A percentile compares a stretch with the other conserved stretches of the same genome.
Conservation (phyloP, 2,797 vertebrate genomes). For the Danio kyathit region DNA sequence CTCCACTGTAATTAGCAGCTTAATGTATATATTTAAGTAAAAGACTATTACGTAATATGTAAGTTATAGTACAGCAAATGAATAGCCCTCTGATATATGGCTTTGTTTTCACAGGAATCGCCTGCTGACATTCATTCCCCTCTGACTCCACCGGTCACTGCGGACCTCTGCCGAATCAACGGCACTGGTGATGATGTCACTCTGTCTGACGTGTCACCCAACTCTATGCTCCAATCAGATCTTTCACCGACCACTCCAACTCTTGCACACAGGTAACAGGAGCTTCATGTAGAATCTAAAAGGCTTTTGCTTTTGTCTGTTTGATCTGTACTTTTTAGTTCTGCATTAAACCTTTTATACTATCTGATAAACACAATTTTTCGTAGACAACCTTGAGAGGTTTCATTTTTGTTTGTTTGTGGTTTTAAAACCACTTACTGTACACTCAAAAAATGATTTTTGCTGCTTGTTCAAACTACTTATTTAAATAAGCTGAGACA, state of each 20-base stretch:
- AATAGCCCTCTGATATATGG: background rate
- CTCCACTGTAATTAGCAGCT: background rate
- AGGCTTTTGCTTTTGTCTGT: background rate
- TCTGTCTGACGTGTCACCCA: constrained; percentile 88
- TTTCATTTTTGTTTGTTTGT: too few species aligned
- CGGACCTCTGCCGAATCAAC: constrained; percentile 89
- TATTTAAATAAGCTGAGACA: too few species aligned
- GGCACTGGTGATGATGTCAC: constrained; percentile 90
- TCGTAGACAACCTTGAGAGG: too few species aligned
- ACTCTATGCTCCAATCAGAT: constrained; percentile 89
- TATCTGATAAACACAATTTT: too few species aligned
- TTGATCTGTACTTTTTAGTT: background rate
- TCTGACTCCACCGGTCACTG: constrained; percentile 83
- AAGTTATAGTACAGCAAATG: background rate
- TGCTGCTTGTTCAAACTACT: too few species aligned
- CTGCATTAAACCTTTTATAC: background rate
- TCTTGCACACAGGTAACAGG: constrained; percentile 92
- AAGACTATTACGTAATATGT: background rate
- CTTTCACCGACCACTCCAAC: constrained; percentile 92
- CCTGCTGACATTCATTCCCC: constrained; percentile 94
- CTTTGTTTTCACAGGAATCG: constrained; percentile 84
- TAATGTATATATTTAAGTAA: background rate
- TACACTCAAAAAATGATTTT: too few species aligned
- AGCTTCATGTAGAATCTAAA: background rate
- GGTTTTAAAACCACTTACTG: too few species aligned